phyloP scores from a whole-genome alignment of 2,797 vertebrate genomes.

The Avahi laniger region DNA sequence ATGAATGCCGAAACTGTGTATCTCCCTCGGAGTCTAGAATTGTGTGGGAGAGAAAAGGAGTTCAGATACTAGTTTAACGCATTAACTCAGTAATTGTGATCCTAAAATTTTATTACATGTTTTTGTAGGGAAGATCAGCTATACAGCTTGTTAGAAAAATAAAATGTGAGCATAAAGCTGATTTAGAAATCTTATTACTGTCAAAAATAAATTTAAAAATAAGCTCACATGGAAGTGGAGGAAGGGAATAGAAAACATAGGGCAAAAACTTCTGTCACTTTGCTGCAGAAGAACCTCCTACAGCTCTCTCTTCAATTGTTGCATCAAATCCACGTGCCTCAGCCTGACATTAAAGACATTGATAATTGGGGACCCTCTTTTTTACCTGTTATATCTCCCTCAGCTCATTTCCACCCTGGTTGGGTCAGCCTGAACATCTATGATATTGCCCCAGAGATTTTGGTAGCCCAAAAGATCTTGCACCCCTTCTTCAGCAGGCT shows the following conservation, averaged over 20 bases:
- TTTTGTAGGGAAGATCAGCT: conserved; percentile 13
- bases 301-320: neutral
- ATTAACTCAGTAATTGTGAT: neutral
- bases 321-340: neutral
- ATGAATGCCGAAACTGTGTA: neutral
- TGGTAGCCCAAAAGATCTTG: neutral
- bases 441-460: neutral
- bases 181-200: conserved; percentile 19
- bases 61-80: neutral
- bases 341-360: neutral
- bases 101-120: conserved; percentile 27
- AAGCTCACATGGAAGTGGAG: neutral
- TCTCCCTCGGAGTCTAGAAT: neutral
- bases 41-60: neutral
- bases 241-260: neutral
- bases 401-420: neutral
- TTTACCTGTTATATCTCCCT: neutral
- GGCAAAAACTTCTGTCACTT: neutral
- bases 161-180: conserved; percentile 33
- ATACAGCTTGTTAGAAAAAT: conserved; percentile 42
- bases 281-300: neutral
- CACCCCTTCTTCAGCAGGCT: neutral
- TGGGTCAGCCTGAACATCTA: neutral
- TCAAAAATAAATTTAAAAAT: conserved; percentile 42
- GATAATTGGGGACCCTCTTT: neutral